Percentiles rank a stretch among this genome's conserved stretches.
These are phyloP conservation scores for Carapus acus DNA, from an alignment of 2,797 vertebrate genomes.

Conservation along the genomic window DNA sequence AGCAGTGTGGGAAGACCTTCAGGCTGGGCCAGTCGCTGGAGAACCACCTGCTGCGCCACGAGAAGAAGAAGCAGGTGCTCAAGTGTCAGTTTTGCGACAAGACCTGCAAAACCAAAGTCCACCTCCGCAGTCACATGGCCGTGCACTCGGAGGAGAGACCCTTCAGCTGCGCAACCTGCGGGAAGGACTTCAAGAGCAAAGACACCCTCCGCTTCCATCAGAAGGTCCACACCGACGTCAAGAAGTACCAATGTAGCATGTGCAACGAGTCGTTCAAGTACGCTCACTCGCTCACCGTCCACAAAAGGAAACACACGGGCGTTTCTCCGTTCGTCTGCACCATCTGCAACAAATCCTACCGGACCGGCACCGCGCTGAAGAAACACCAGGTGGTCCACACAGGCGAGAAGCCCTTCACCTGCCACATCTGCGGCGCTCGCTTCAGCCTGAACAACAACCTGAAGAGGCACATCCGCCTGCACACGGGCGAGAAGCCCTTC, in stretches of 20 bases:
- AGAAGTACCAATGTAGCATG: slow-evolving; percentile 59
- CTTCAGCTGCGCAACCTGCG: slow-evolving; percentile 67
- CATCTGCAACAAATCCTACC: slow-evolving; percentile 55
- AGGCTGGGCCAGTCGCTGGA: slow-evolving; percentile 57
- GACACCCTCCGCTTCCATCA: slow-evolving; percentile 70
- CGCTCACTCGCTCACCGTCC: slow-evolving; percentile 61
- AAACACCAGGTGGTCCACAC: slow-evolving; percentile 64
- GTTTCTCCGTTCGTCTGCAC: slow-evolving; percentile 53
- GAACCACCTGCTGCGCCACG: slow-evolving; percentile 63
- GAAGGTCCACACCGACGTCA: slow-evolving; percentile 66
- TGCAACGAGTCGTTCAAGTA: slow-evolving; percentile 66
- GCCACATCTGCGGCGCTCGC: slow-evolving; percentile 62
- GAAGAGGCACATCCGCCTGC: slow-evolving; percentile 64
- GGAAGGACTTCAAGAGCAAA: slow-evolving; percentile 72
- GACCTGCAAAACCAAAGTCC: slow-evolving; percentile 56
- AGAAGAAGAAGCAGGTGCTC: slow-evolving; percentile 53
- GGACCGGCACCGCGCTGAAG: slow-evolving; percentile 59
- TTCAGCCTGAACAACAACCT: slow-evolving; percentile 69
- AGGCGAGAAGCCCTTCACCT: slow-evolving; percentile 65
- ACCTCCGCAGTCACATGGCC: slow-evolving; percentile 61
- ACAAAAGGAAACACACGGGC: slow-evolving; percentile 66
- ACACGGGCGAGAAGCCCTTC: slow-evolving; percentile 73
- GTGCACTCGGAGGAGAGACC: slow-evolving; percentile 67
- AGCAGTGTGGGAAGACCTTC: slow-evolving; percentile 65
- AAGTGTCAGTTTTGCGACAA: slow-evolving; percentile 64